Conservation (phyloP, 2,797 vertebrate species). For the Sebastes elongatus region DNA sequence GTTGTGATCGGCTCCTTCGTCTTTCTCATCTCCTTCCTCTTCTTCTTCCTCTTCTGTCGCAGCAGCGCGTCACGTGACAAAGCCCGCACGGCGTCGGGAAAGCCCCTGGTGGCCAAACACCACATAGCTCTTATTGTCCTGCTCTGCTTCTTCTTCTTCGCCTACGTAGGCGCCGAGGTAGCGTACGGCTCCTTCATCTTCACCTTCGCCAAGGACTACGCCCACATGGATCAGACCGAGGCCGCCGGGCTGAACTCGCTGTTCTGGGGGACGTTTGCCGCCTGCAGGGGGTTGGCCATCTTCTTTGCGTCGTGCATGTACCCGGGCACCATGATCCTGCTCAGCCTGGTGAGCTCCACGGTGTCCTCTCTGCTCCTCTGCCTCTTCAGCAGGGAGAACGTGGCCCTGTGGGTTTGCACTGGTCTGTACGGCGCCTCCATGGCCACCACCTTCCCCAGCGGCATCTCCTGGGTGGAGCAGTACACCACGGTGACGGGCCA, state of each 20-base stretch:
- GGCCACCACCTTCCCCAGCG: constrained; percentile 92
- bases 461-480: constrained; percentile 94
- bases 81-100: constrained; percentile 55
- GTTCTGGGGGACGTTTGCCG: constrained; percentile 92
- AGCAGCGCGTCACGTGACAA: constrained; percentile 55
- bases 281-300: constrained; percentile 87
- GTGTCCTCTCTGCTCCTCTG: constrained; percentile 84
- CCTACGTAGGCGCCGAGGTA: constrained; percentile 92
- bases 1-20: constrained; percentile 85
- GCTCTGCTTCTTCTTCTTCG: constrained; percentile 91
- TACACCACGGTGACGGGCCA: constrained; percentile 88
- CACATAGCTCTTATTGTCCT: constrained; percentile 85
- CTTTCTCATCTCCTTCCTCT: constrained; percentile 81
- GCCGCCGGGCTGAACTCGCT: constrained; percentile 90
- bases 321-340: constrained; percentile 89
- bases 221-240: constrained; percentile 75
- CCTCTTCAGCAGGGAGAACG: constrained; percentile 73
- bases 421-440: constrained; percentile 89
- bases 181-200: constrained; percentile 92
- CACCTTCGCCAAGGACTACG: constrained; percentile 84
- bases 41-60: constrained; percentile 84
- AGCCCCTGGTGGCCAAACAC: constrained; percentile 78
- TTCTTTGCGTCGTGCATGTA: constrained; percentile 85
- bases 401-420: constrained; percentile 85
- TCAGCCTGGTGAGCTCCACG: constrained; percentile 84